Evolutionary conservation across 2,113 vertebrate genomes (phyloP).

Genomic region (Aythya baeri): DNA sequence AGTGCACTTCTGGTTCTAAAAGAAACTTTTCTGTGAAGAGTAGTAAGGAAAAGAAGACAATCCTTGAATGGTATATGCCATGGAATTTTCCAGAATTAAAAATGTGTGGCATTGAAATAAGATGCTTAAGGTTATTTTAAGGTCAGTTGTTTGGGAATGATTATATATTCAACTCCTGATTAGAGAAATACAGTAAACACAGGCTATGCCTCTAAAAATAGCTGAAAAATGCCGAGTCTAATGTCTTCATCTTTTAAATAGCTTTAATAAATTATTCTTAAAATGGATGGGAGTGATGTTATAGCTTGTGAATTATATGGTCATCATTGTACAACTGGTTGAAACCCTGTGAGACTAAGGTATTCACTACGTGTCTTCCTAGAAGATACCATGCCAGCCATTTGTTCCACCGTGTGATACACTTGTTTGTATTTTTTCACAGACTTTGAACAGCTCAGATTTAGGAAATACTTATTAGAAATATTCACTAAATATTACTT

Average conservation of each 20-base stretch:
- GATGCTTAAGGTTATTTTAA: not conserved
- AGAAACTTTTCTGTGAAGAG: not conserved
- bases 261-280: not conserved
- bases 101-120: not conserved
- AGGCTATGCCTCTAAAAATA: not conserved
- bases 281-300: not conserved
- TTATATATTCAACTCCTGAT: not conserved
- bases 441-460: not conserved
- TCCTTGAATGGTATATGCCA: not conserved
- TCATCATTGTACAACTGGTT: accelerated
- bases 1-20: not conserved
- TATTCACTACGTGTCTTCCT: not conserved
- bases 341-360: not conserved
- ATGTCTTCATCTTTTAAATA: not conserved
- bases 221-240: not conserved
- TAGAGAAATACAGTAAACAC: not conserved
- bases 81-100: not conserved
- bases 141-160: not conserved
- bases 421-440: not conserved
- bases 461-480: not conserved
- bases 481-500: not conserved
- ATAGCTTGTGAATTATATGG: not conserved
- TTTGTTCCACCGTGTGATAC: accelerated
- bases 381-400: accelerated
- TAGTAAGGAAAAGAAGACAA: not conserved